Evolutionary conservation across 35 echinoderm and acorn worm species (phyloP), one percentile per base, ranked within the genome.

Genomic region (Heliocidaris tuberculata): DNA sequence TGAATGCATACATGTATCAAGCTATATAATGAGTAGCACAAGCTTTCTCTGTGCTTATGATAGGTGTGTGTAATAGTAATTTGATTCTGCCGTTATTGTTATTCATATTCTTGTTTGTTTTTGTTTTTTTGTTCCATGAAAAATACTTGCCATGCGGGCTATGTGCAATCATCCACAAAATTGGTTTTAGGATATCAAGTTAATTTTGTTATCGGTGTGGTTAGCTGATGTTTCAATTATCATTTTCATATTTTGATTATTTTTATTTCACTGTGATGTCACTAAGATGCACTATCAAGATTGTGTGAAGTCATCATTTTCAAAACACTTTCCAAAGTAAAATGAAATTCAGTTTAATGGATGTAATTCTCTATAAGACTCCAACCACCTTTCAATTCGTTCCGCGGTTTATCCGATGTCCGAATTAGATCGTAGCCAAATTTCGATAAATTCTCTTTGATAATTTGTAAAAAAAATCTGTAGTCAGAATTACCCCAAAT

Each of bases 131-230:
- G 12, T 89, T 32, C 13, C n/a, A 88, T 88, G 27, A 86, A 86
- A 48, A 47, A 89, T 89, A 89, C 17, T 89, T 89, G 87, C 32
- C 87, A 89, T 89, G 87, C 87, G 87, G 87, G 87, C 47, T 89
- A 89, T 47, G 87, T 89, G 87, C 87, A 89, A 89, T 89, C 47
- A n/a, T 89, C 31, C 5, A 71, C 24, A 71, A 7, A 3, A 78
- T 6, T 78, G 21, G 27, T n/a, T 42, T 5, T 27, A n/a, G 65
- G 5, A 78, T 78, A 27, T 71, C 7, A 78, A 24, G 65, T 19
- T 78, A 7, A 78, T 78, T 78, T 60, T 12, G 11, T 12, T 19
- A 60, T 12, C 19, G 35, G 19, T 60, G 19, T 19, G 59, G 59
- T 60, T 60, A 27, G 65, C 21, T 78, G 65, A 19, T 78, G 17